phyloP scores from a whole-genome alignment of 2,113 vertebrate species.

The Isichthys henryi region DNA sequence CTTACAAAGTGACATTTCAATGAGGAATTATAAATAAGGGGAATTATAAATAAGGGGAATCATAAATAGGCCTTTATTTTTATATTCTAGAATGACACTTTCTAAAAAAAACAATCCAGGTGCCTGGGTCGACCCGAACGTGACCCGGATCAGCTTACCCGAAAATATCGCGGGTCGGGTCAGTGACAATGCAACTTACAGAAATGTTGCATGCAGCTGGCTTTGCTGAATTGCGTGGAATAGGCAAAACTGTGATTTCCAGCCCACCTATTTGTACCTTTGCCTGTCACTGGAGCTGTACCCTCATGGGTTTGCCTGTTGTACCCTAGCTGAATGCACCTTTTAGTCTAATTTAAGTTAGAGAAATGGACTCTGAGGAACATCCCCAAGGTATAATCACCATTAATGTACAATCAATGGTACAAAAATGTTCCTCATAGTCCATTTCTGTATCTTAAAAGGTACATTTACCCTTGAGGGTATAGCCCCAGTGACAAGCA shows the following conservation, averaged over 20 bases:
- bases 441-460: no score
- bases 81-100: not conserved
- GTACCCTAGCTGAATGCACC: no score
- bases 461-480: no score
- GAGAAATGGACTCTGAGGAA: no score
- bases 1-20: not conserved
- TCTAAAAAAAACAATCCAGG: not conserved
- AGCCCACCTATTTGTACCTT: not conserved
- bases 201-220: not conserved
- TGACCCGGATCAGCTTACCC: not conserved
- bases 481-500: no score
- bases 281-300: no score
- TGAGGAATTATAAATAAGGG: not conserved
- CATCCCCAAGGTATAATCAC: no score
- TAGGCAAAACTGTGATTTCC: not conserved
- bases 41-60: not conserved
- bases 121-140: not conserved
- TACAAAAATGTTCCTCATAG: no score
- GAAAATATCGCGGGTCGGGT: not conserved
- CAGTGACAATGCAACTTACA: not conserved
- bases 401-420: no score
- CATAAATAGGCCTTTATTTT: not conserved
- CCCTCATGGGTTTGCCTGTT: no score
- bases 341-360: no score
- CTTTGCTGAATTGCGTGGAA: not conserved